These are phyloP conservation scores for Dendroctonus valens DNA, from an alignment of 1,140 invertebrate genomes.

Conservation along the genomic window DNA sequence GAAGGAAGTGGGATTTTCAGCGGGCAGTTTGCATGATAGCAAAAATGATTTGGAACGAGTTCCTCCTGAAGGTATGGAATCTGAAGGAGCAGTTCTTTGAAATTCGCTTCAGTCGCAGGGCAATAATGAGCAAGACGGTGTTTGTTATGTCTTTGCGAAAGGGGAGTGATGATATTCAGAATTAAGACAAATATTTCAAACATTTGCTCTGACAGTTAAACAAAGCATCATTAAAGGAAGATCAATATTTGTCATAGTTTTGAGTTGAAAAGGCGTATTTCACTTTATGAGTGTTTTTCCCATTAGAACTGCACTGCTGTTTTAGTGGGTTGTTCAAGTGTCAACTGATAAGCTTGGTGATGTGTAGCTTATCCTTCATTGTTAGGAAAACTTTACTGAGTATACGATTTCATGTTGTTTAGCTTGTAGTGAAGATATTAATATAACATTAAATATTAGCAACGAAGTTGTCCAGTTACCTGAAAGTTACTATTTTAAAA, in stretches of 20 bases:
- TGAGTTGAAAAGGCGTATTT: background rate
- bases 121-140: constrained; percentile 6
- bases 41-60: constrained; percentile 55
- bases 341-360: constrained; percentile 1
- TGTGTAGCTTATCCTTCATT: constrained; percentile 10
- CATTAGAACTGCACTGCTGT: background rate
- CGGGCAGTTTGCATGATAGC: background rate
- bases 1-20: constrained; percentile 1
- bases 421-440: background rate
- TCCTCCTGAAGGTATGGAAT: constrained; percentile 60
- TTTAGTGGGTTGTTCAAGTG: background rate
- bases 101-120: constrained; percentile 5
- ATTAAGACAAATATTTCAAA: background rate
- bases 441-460: constrained; percentile 1
- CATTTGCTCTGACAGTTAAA: background rate
- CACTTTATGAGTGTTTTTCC: constrained; percentile 1
- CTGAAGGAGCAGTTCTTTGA: constrained; percentile 38
- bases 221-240: too few relatives aligned
- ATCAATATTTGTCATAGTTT: background rate
- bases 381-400: background rate
- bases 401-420: constrained; percentile 21
- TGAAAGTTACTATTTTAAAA: constrained; percentile 7
- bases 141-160: constrained; percentile 5
- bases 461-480: constrained; percentile 9
- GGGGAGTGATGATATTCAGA: background rate